Base-by-base conservation (phyloP, 2,888 invertebrate genomes). In the Tenthredo livida region DNA sequence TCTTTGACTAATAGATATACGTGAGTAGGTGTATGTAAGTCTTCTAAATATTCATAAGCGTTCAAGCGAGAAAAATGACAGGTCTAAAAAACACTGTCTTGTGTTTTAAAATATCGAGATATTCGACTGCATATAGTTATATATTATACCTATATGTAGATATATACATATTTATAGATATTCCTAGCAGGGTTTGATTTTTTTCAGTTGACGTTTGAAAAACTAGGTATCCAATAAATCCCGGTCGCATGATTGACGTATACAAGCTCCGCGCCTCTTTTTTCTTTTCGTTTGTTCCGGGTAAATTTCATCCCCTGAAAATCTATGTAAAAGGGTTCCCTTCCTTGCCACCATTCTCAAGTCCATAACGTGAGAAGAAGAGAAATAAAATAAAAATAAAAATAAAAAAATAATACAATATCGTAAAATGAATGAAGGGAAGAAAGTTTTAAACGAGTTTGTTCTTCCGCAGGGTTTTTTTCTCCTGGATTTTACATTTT, bases 1-100 rank as follows among this genome's bases (percentile, higher is more conserved):
- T 80, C 61, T 80, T 80, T 61, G 80, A 80, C 80, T 61, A 61
- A 80, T 80, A 40, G 80, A 80, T 61, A 58, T 58, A 50, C 37
- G 61, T 47, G 40, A 61, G 37, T 37, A 61, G 37, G 21, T 25
- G 61, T 21, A 40, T 7, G 37, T 58, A 37, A 80, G 21, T 61
- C 58, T 77, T 80, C 61, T 80, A 80, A 80, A 80, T 80, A 80
- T 80, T 80, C 80, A 80, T 80, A 80, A 61, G 80, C 80, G 58
- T 80, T 73, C 40, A 77, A 80, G 80, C 61, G 80, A 80, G 80
- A 80, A 80, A 80, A 80, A 80, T 80, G 80, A 80, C 80, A 58
- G 80, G 61, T 80, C 61, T 37, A 29, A 80, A 29, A 80, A 80
- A 80, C 50, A 50, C 40, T 2, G 37, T 61, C 17, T 33, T 61